These are phyloP conservation scores for Urechis unicinctus DNA, from an alignment of 2,888 invertebrate genomes.

Conservation along the genomic window DNA sequence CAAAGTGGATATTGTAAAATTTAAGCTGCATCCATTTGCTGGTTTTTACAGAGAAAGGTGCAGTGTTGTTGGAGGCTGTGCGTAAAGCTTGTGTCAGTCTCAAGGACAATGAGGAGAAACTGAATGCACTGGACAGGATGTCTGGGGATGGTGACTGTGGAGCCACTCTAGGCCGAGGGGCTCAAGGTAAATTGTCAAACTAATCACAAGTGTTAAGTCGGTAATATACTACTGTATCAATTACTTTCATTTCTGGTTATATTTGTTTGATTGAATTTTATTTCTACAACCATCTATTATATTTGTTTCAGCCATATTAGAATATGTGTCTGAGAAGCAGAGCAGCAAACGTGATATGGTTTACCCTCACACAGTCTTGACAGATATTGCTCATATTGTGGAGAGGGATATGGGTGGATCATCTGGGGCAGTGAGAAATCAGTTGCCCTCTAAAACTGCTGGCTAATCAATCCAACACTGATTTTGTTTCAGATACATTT, in stretches of 20 bases:
- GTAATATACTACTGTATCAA: too few species aligned
- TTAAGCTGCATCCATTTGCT: too few species aligned
- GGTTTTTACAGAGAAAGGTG: not conserved
- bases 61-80: constrained; percentile 16
- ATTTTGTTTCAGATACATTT: too few species aligned
- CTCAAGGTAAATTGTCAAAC: constrained; percentile 9
- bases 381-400: constrained; percentile 47
- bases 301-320: constrained; percentile 13
- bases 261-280: too few species aligned
- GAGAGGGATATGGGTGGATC: constrained; percentile 72
- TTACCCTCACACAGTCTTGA: constrained; percentile 19
- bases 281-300: not conserved
- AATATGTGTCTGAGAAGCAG: constrained; percentile 5
- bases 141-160: constrained; percentile 75
- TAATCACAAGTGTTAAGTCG: not conserved
- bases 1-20: too few species aligned
- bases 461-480: too few species aligned
- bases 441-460: too few species aligned
- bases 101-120: constrained; percentile 11
- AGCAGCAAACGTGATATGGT: constrained; percentile 24
- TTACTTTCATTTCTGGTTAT: too few species aligned
- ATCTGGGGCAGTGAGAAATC: constrained; percentile 60
- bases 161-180: constrained; percentile 57
- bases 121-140: constrained; percentile 63
- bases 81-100: constrained; percentile 53